Evolutionary conservation across 23 tunicate species (phyloP), one percentile per base, ranked within the genome.

Genomic region (Phallusia fumigata): DNA sequence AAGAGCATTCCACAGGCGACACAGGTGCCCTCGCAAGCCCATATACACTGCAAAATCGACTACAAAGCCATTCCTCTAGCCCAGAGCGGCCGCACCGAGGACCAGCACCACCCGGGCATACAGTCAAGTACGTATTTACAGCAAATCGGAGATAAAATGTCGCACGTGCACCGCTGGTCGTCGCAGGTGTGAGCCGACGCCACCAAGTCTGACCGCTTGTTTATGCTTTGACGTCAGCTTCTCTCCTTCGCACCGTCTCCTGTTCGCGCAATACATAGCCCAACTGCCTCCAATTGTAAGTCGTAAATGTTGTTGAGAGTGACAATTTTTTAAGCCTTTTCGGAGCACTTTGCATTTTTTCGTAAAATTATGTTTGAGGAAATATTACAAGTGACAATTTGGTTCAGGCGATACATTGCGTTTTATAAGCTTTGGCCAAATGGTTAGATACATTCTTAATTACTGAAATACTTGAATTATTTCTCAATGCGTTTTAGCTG

Each of bases 161-260:
- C 87, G 76, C 87, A 84, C 69, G 69, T 58, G 69, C 69, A 24
- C 3, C 28, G 69, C 47, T 21, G 69, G 69, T 16, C 69, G 3
- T 58, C 82, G 81, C 88, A 84, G 95, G 95, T 90, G 95, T 77
- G 84, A 30, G 44, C 28, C 30, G 95, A 83, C 95, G 95, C 95
- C 95, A 81, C 73, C 65, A 36, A 72, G 95, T 85, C 95, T 80
- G 81, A 34, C 65, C 6, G 80, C 74, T 79, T 88, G 86, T 83
- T 83, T 83, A 73, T 76, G 53, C 77, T 52, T 24, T 30, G 32
- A 74, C 77, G 40, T 74, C 77, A 74, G 53, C 81, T 49, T 19
- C 64, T 16, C 36, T 30, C 30, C 69, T 10, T 83, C 73, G 28
- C 73, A 33, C 79, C 69, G 21, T n/a, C 58, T 32, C 35, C 31